Evolutionary conservation across 2,888 invertebrate species (phyloP).

Genomic region (Monopis laevigella): DNA sequence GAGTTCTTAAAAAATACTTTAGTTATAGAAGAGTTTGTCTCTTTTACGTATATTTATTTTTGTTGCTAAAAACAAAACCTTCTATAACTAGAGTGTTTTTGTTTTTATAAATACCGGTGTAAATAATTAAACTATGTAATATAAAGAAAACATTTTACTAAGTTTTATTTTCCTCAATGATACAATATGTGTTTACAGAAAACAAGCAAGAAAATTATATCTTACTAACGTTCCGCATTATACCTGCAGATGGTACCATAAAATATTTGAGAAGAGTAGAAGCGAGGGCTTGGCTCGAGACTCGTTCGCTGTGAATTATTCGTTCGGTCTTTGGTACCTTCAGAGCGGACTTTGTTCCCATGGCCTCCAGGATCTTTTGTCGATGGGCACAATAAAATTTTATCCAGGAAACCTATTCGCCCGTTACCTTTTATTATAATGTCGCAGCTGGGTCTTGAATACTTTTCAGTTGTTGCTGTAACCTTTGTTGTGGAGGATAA

Average conservation of each 20-base stretch:
- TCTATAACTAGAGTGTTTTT: too few relatives aligned
- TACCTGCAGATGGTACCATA: conserved; percentile 12
- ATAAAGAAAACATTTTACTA: too few relatives aligned
- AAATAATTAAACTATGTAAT: too few relatives aligned
- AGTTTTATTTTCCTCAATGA: too few relatives aligned
- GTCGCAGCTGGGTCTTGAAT: conserved; percentile 54
- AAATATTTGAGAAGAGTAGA: conserved; percentile 11
- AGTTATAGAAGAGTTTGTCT: too few relatives aligned
- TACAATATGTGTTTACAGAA: conserved; percentile 12
- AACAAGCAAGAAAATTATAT: conserved; percentile 19
- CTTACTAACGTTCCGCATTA: conserved; percentile 17
- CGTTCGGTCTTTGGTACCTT: conserved; percentile 14
- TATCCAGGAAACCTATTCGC: conserved; percentile 60
- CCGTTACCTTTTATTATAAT: conserved; percentile 65
- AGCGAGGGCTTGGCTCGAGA: conserved; percentile 2
- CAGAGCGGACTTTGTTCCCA: conserved; percentile 24
- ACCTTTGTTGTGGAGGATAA: conserved; percentile 48
- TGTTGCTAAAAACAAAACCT: too few relatives aligned
- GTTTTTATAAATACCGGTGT: too few relatives aligned
- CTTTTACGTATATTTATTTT: too few relatives aligned
- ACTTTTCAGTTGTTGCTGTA: conserved; percentile 38
- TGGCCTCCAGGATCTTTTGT: conserved; percentile 35
- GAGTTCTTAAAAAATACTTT: too few relatives aligned
- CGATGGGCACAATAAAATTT: conserved; percentile 61
- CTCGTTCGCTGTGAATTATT: conserved; percentile 11